Conservation (phyloP, 2,797 vertebrate species). For the Syngnathus acus region DNA sequence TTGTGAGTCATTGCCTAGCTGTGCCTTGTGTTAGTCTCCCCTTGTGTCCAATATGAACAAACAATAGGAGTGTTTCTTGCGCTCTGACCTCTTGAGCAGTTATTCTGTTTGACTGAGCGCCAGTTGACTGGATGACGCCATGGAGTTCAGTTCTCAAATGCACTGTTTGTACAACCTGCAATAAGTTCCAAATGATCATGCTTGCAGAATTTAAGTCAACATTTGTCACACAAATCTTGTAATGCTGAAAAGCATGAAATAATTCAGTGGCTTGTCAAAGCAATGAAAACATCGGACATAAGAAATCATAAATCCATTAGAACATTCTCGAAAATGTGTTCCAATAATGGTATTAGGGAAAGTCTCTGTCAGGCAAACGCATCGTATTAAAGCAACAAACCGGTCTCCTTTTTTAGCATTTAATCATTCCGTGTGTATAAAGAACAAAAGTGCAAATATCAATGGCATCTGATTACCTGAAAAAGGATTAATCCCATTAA, state of each 20-base stretch:
- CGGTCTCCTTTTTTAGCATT: no score
- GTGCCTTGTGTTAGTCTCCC: slow-evolving; percentile 45
- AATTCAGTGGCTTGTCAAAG: background rate
- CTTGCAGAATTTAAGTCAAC: background rate
- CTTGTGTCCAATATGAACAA: slow-evolving; percentile 58
- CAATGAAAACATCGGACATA: background rate
- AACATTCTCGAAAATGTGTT: background rate
- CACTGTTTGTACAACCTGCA: slow-evolving; percentile 34
- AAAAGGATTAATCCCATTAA: no score
- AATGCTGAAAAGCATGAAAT: background rate
- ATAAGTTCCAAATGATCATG: slow-evolving; percentile 2
- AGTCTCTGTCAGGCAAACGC: background rate
- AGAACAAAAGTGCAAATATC: no score
- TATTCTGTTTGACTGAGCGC: slow-evolving; percentile 47
- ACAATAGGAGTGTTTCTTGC: slow-evolving; percentile 62
- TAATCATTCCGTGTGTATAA: no score
- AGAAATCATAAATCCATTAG: background rate
- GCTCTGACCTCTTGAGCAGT: slow-evolving; percentile 52
- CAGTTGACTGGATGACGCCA: slow-evolving; percentile 44
- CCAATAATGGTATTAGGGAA: background rate
- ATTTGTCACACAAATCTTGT: background rate
- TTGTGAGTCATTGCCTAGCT: slow-evolving; percentile 58
- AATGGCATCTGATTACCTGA: no score
- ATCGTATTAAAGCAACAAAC: background rate
- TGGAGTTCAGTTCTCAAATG: slow-evolving; percentile 54